Evolutionary conservation across 35 echinoderm and acorn worm genomes (phyloP), one percentile per base, ranked within the genome.

Genomic region (Eucidaris tribuloides): DNA sequence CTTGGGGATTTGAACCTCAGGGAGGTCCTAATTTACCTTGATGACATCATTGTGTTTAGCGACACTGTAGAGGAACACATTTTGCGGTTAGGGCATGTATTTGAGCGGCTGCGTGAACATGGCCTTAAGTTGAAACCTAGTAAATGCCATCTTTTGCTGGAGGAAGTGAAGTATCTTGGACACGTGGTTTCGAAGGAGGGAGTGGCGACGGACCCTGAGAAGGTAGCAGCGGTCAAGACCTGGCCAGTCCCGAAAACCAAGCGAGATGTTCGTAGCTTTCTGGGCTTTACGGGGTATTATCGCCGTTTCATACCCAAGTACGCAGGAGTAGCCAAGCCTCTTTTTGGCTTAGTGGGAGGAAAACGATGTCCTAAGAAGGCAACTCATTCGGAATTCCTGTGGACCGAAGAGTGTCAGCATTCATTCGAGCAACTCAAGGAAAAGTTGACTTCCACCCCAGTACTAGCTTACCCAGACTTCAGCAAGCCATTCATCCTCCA

Each of bases 31-130:
- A n/a, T n/a, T n/a, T n/a, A n/a, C n/a, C n/a, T n/a, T n/a, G n/a
- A n/a, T n/a, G 86, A 89, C 62, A 82, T 89, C 32, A 64, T 89
- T 32, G 77, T 89, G 17, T 90, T 46, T 46, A 61, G 81, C 11
- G n/a, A 20, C 15, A 83, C 37, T 13, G 43, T 89, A 7, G 58
- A 82, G 19, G 54, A 82, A 42, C 24, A 65, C 34, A 11, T 71
- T 20, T 7, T 3, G 17, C 18, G 59, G 0, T 22, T 81, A 15
- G 20, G 1, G 2, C 42, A 52, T 11, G 86, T 88, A 27, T 82
- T 88, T 28, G 7, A 2, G 25, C 5, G 46, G 13, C 24, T 82
- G 9, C 32, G 28, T 7, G 52, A 84, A 36, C 57, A 42, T 72
- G 65, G 65, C 20, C 41, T 84, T 9, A 83, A 90, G 52, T 42